Evolutionary conservation across 2,797 vertebrate species (phyloP), one percentile per base, ranked within the genome.

Genomic region (Syngnathus acus): DNA sequence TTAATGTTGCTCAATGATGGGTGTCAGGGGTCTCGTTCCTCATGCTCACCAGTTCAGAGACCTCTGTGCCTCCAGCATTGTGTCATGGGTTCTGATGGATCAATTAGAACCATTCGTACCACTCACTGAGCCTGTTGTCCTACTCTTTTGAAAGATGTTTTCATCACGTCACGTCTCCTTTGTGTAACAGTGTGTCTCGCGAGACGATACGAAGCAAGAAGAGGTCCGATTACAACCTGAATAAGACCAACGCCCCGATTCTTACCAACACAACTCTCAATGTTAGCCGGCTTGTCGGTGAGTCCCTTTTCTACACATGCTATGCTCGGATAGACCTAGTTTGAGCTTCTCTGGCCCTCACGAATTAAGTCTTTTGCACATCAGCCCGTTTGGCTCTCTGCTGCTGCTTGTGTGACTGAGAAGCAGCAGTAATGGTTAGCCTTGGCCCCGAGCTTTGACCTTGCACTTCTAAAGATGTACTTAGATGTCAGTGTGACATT

Each of bases 241-340:
- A 91, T 85, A 97, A 98, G 88, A 90, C 91, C 86, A 97, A 96
- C 11, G 94, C 94, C 11, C 97, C 95, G 9, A 99, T 99, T 81
- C 90, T 99, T 77, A 98, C 97, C 80, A 99, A 99, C 89, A 99
- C 97, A 80, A 99, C 97, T 0, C 87, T 99, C 80, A 99, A 99
- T 75, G 95, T 99, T 80, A 94, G 97, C 87, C 92, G 97, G 58
- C 95, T 99, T 65, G 95, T 98, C 23, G 97, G 97, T 99, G 89
- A 82, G 97, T 94, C 45, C 21, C 17, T 40, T 53, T 37, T 37
- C 4, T 21, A 17, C 6, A 21, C 32, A 19, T 53, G 9, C 37
- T 32, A 8, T 37, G 13, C 3, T 57, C 1, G 26, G 53, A 54
- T 37, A 19, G 57, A 59, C 26, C n/a, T 6, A 39, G 39, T 59